Conservation (phyloP, 2,797 vertebrate genomes). For the Brachyrhaphis roseni region DNA sequence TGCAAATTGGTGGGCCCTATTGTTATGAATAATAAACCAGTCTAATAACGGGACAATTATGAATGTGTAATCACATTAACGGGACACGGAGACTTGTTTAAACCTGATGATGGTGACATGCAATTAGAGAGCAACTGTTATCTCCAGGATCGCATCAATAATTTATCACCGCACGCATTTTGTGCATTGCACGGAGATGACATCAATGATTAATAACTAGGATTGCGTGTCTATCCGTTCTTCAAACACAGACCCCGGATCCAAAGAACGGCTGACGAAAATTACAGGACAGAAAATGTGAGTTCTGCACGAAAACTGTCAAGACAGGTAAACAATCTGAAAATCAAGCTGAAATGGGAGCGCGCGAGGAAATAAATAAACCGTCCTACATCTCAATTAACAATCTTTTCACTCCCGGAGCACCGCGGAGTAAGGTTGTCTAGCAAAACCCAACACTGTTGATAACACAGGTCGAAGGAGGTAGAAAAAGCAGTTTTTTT, state of each 20-base stretch:
- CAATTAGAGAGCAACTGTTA: constrained; percentile 74
- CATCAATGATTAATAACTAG: constrained; percentile 61
- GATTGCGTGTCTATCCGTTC: constrained; percentile 51
- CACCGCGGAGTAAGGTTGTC: constrained; percentile 48
- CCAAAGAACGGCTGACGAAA: not conserved
- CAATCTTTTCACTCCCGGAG: constrained; percentile 37
- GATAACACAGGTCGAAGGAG: constrained; percentile 40
- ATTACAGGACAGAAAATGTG: not conserved
- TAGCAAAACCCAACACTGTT: constrained; percentile 38
- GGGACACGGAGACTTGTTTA: constrained; percentile 69
- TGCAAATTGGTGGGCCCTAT: constrained; percentile 67
- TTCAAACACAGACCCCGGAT: constrained; percentile 46
- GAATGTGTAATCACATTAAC: constrained; percentile 75
- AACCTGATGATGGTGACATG: constrained; percentile 77
- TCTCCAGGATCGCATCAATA: constrained; percentile 74
- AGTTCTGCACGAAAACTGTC: constrained; percentile 2
- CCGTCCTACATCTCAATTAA: not conserved
- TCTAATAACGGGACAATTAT: constrained; percentile 75
- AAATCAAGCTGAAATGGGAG: constrained; percentile 12
- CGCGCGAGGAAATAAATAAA: constrained; percentile 6
- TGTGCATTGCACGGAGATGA: constrained; percentile 60
- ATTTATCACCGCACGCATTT: constrained; percentile 70
- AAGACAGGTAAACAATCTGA: not conserved
- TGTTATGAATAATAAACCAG: constrained; percentile 73
- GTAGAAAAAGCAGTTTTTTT: constrained; percentile 15